These are phyloP conservation scores for Xanthia icteritia DNA, from an alignment of 2,888 invertebrate species.

Conservation along the genomic window DNA sequence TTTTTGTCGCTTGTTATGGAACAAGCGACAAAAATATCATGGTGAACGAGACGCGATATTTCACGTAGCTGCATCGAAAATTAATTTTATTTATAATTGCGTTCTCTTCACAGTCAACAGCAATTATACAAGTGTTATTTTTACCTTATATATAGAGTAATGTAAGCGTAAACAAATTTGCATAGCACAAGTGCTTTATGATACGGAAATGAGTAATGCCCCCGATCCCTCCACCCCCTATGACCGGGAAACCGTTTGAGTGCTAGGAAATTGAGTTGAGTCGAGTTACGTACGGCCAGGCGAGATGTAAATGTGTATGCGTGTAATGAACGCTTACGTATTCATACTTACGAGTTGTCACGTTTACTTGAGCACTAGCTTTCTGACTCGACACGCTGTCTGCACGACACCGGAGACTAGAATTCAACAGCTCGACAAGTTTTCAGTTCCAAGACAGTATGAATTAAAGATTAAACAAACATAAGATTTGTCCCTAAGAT, in stretches of 20 bases:
- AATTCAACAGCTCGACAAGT: neutral
- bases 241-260: slow-evolving; percentile 76
- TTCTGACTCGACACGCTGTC: slow-evolving; percentile 34
- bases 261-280: slow-evolving; percentile 81
- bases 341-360: slow-evolving; percentile 64
- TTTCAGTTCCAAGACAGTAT: neutral
- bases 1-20: slow-evolving; percentile 33
- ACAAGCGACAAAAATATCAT: no score
- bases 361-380: slow-evolving; percentile 48
- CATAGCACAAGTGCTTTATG: slow-evolving; percentile 71
- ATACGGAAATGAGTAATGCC: slow-evolving; percentile 77
- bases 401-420: slow-evolving; percentile 9
- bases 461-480: neutral
- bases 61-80: slow-evolving; percentile 41
- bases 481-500: neutral
- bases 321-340: slow-evolving; percentile 71
- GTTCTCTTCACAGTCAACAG: slow-evolving; percentile 37
- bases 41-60: slow-evolving; percentile 27
- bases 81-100: slow-evolving; percentile 55
- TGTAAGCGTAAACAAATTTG: slow-evolving; percentile 59
- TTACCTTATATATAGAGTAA: slow-evolving; percentile 53
- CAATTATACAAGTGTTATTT: slow-evolving; percentile 58
- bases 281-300: slow-evolving; percentile 69
- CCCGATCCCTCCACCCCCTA: slow-evolving; percentile 48
- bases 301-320: slow-evolving; percentile 66